Percentiles rank a stretch among this genome's conserved stretches.
Evolutionary conservation across 2,888 invertebrate genomes (phyloP).

Genomic region (Trichacis sp.): DNA sequence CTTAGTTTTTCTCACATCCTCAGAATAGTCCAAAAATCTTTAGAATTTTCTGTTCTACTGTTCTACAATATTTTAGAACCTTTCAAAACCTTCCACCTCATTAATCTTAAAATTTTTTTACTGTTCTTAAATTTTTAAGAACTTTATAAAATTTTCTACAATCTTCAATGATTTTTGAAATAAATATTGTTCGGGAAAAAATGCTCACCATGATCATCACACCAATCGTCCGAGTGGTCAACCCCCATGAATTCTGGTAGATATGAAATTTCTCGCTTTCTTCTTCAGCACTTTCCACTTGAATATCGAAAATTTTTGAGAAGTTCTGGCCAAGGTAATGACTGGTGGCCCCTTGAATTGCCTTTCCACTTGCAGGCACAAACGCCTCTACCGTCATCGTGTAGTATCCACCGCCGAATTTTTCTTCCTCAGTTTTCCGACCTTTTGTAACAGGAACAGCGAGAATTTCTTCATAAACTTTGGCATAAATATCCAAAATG

Average conservation of each 20-base stretch:
- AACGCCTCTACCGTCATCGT: constrained; percentile 98
- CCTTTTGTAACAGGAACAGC: constrained; percentile 97
- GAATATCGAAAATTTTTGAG: constrained; percentile 98
- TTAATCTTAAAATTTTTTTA: no score
- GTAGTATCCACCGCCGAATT: constrained; percentile 98
- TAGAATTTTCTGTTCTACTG: no score
- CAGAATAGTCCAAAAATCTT: no score
- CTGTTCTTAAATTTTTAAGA: no score
- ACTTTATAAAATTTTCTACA: no score
- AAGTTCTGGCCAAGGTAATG: constrained; percentile 99
- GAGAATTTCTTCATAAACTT: constrained; percentile 88
- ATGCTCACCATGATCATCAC: constrained; percentile 84
- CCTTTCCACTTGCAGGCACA: constrained; percentile 92
- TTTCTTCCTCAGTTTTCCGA: constrained; percentile 97
- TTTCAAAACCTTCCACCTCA: no score
- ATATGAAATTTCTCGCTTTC: constrained; percentile 85
- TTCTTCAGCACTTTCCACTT: constrained; percentile 92
- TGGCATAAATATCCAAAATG: constrained; percentile 88
- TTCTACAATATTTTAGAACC: no score
- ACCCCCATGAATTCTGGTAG: constrained; percentile 98
- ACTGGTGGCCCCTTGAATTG: constrained; percentile 96
- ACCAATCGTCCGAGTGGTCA: constrained; percentile 96
- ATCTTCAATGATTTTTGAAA: no score
- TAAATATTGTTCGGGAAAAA: no score
- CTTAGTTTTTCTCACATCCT: no score